Conservation (phyloP, 2,888 invertebrate genomes). For the Pandemis cinnamomeana region DNA sequence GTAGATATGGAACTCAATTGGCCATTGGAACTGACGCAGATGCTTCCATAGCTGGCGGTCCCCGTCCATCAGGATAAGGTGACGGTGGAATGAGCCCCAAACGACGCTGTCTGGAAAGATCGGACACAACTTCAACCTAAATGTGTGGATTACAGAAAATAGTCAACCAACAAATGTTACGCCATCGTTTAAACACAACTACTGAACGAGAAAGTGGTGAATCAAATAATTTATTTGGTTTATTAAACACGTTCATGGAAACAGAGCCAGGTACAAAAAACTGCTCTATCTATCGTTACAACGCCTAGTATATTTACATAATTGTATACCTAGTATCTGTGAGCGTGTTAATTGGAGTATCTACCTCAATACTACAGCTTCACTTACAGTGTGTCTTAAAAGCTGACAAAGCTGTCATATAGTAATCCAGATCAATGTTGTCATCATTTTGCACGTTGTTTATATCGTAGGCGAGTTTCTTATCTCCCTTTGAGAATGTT, state of each 20-base stretch:
- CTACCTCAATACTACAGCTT: not conserved
- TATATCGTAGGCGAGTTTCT: slow-evolving; percentile 55
- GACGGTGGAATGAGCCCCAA: slow-evolving; percentile 76
- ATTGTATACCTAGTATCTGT: too few relatives aligned
- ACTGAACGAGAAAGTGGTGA: not conserved
- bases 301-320: too few relatives aligned
- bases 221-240: not conserved
- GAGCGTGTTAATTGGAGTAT: not conserved
- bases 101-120: slow-evolving; percentile 57
- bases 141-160: too few relatives aligned
- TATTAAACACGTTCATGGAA: too few relatives aligned
- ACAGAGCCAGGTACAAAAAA: too few relatives aligned
- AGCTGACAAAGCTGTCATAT: slow-evolving; percentile 27
- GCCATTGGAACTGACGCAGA: slow-evolving; percentile 66
- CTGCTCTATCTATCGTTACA: too few relatives aligned
- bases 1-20: slow-evolving; percentile 67
- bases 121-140: not conserved
- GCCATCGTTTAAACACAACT: not conserved
- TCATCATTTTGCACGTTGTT: slow-evolving; percentile 60
- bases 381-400: not conserved
- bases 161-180: too few relatives aligned
- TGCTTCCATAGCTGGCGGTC: slow-evolving; percentile 58
- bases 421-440: slow-evolving; percentile 58
- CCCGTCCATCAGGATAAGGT: slow-evolving; percentile 57
- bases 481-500: slow-evolving; percentile 58